Base-by-base conservation (phyloP, 2,888 invertebrate species). In the Cepaea hortensis region DNA sequence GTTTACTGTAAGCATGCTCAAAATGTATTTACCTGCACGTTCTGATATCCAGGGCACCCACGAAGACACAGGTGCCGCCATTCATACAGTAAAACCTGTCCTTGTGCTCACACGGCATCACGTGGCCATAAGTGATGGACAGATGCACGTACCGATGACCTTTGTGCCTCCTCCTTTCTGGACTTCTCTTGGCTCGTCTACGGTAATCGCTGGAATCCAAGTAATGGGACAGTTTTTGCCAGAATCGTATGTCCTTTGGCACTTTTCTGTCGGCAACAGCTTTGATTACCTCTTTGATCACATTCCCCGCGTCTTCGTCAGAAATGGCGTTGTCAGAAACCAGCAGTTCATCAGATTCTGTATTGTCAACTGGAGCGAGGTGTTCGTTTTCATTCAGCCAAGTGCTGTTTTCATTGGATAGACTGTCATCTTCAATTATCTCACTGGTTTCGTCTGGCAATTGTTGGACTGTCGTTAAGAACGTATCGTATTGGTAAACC, bases 11-110 rank as follows among this genome's bases (percentile, higher is more conserved):
- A 18, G 68, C 68, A 18, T 68, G 72, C 20, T 20, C 3, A 50
- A 18, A 9, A 61, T 79, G 55, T 18, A 46, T 89, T 91, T 89
- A 92, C 92, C 92, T 91, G 90, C 92, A 92, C 3, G 91, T 91
- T 90, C 91, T 92, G 85, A 92, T 91, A 88, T 92, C 91, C 89
- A 92, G 88, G 48, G 91, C 91, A 55, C 88, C 90, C 23, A 92
- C 91, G 87, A 91, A 91, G 18, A 91, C 90, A 85, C 92, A 92
- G 15, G 90, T 90, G 35, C 92, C 92, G 5, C 90, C 91, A 85
- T 92, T 92, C 84, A 91, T 89, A 88, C 92, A 92, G 86, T 91
- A 92, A 86, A 89, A 89, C 81, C 91, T 88, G 88, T 92, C 91
- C 15, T 85, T 86, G 85, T 88, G 87, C 79, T 88, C 88, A 89